A percentile compares a stretch with the other conserved stretches of the same genome.
Evolutionary conservation across 2,113 vertebrate species (phyloP).

Genomic region (Barnardius zonarius): DNA sequence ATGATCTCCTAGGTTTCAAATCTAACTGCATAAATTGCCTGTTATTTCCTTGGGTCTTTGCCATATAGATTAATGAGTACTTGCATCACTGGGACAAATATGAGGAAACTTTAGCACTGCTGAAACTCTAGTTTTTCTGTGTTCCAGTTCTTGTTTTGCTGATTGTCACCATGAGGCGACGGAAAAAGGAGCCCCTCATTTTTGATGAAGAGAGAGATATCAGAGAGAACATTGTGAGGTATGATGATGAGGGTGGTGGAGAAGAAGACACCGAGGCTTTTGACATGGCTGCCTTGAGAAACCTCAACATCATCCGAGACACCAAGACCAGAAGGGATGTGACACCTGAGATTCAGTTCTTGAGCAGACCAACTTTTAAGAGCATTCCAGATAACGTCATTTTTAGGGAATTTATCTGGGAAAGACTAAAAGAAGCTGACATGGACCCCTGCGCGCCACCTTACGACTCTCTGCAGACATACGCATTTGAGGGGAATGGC

Average conservation of each 20-base stretch:
- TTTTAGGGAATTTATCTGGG: conserved; percentile 97
- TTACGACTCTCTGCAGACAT: conserved; percentile 95
- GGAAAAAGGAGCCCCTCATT: conserved; percentile 92
- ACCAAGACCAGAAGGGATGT: conserved; percentile 86
- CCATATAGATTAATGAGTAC: neutral
- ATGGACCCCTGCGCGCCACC: conserved; percentile 89
- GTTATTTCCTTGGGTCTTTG: neutral
- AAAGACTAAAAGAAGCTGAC: conserved; percentile 91
- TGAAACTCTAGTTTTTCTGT: conserved; percentile 35
- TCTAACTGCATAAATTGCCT: neutral
- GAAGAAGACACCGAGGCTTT: conserved; percentile 98
- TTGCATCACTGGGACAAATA: neutral
- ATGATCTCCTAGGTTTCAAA: neutral
- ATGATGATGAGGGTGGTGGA: conserved; percentile 94
- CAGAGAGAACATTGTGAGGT: conserved; percentile 93
- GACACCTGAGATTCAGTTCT: conserved; percentile 89
- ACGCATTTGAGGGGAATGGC: conserved; percentile 91
- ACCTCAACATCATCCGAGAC: conserved; percentile 89
- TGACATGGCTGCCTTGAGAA: conserved; percentile 92
- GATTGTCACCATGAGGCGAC: conserved; percentile 87
- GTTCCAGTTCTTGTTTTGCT: conserved; percentile 88
- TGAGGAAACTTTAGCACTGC: neutral
- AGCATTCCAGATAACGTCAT: conserved; percentile 91
- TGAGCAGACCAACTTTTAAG: conserved; percentile 86
- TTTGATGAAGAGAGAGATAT: conserved; percentile 94